These are phyloP conservation scores for Muscidifurax raptorellus DNA, from an alignment of 1,140 invertebrate species.

Conservation along the genomic window DNA sequence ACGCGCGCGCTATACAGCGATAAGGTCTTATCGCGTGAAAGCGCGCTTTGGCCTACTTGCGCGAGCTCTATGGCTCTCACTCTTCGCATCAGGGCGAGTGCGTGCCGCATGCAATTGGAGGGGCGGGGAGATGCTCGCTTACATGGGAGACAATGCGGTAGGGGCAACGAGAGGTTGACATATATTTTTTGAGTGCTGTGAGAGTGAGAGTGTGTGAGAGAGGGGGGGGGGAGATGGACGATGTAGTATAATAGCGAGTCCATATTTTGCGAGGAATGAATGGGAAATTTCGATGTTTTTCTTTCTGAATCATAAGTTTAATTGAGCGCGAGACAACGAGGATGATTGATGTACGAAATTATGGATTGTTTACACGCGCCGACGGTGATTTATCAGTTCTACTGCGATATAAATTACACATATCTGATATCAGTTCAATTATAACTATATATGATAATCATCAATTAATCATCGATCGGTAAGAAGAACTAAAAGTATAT, in stretches of 20 bases:
- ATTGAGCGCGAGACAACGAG: too few relatives aligned
- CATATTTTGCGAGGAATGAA: background rate
- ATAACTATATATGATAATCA: too few relatives aligned
- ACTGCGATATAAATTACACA: too few relatives aligned
- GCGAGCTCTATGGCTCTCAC: slow-evolving; percentile 53
- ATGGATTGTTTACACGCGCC: too few relatives aligned
- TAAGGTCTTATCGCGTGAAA: slow-evolving; percentile 72
- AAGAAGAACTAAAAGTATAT: too few relatives aligned
- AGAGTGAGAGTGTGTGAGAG: background rate
- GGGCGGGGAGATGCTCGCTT: background rate
- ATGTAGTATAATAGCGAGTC: background rate
- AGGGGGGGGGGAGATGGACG: background rate
- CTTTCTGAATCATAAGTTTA: background rate
- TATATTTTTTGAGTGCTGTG: background rate
- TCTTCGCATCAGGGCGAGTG: slow-evolving; percentile 27
- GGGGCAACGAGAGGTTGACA: slow-evolving; percentile 36
- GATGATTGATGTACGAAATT: too few relatives aligned
- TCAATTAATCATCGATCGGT: too few relatives aligned
- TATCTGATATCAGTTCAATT: too few relatives aligned
- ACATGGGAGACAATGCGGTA: background rate
- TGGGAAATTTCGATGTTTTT: background rate
- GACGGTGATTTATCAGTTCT: too few relatives aligned
- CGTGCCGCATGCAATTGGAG: slow-evolving; percentile 46
- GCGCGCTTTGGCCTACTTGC: slow-evolving; percentile 65
- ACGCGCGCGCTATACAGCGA: slow-evolving; percentile 56